Conservation (phyloP, 2,888 invertebrate genomes). For the Amorpha juglandis region DNA sequence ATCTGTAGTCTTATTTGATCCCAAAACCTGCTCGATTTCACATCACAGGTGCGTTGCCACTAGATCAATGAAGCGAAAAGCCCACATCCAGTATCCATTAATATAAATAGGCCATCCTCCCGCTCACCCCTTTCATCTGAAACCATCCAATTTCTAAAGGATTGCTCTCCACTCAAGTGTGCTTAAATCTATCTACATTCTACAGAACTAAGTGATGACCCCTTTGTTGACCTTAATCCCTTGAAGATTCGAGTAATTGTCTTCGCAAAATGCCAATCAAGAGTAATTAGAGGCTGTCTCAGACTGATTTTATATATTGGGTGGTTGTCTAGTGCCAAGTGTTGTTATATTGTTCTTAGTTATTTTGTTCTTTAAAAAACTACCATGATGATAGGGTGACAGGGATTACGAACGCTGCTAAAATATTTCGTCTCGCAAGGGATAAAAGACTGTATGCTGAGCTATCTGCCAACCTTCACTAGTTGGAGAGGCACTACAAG, state of each 20-base stretch:
- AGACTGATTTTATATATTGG: not conserved
- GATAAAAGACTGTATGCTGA: no score
- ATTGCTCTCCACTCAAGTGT: not conserved
- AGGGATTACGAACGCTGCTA: no score
- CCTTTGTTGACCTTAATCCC: not conserved
- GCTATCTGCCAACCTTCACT: no score
- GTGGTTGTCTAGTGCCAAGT: not conserved
- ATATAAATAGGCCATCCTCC: not conserved
- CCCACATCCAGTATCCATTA: not conserved
- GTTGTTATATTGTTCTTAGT: not conserved
- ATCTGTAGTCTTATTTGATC: no score
- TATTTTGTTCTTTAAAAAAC: not conserved
- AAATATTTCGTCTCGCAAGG: no score
- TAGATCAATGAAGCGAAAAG: not conserved
- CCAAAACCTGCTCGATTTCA: no score
- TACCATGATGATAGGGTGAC: no score
- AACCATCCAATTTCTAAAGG: not conserved
- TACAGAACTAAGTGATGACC: not conserved
- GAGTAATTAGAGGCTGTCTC: not conserved
- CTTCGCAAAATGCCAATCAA: conserved; percentile 7
- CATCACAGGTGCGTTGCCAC: no score
- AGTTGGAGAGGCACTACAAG: no score
- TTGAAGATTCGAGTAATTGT: conserved; percentile 4
- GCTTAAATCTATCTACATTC: not conserved
- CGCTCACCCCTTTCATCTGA: not conserved